Base-by-base conservation (phyloP, 2,113 vertebrate species). In the Callocephalon fimbriatum region DNA sequence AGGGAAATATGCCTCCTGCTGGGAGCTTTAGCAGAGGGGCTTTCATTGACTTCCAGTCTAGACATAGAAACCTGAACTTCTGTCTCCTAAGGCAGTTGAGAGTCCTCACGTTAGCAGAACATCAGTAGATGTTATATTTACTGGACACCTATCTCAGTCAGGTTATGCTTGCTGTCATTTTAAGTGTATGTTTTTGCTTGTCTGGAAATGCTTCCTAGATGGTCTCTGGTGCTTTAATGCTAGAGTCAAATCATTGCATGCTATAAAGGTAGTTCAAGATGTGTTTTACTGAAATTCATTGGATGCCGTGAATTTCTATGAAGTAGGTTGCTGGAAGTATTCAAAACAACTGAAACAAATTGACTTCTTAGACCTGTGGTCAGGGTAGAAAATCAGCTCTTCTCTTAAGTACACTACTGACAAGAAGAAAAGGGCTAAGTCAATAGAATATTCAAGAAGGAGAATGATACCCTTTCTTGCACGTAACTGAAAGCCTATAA, bases 261-360 rank as follows among this genome's bases (percentile, higher is more conserved):
- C 40, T 58, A 22, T 40, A 87, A 96, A 84, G 44, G 66, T 27
- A 81, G 32, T 51, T 86, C 51, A 77, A 73, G 38, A 26, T 83
- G 31, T 32, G 66, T 72, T 91, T 78, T 86, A 74, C 72, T 29
- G 68, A 88, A 88, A 67, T 53, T 84, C 63, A 20, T 14, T 90
- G 79, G 51, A 40, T 71, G 65, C 56, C 4, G 9, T 91, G 92
- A 93, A 74, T 92, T 93, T 89, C 72, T 65, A 14, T 75, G 75
- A 90, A 47, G 26, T 67, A 78, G 25, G 19, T 38, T 95, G 73
- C 77, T 96, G 95, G 76, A 74, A 53, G 35, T 67, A 86, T 93
- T 78, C 65, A 95, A 84, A 95, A 10, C 65, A 84, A 21, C 61
- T 65, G 68, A 88, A 90, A 78, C n/a, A 83, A 88, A 94, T 45